These are phyloP conservation scores for Calcarius lapponicus DNA, from an alignment of 2,797 vertebrate genomes.

Conservation along the genomic window DNA sequence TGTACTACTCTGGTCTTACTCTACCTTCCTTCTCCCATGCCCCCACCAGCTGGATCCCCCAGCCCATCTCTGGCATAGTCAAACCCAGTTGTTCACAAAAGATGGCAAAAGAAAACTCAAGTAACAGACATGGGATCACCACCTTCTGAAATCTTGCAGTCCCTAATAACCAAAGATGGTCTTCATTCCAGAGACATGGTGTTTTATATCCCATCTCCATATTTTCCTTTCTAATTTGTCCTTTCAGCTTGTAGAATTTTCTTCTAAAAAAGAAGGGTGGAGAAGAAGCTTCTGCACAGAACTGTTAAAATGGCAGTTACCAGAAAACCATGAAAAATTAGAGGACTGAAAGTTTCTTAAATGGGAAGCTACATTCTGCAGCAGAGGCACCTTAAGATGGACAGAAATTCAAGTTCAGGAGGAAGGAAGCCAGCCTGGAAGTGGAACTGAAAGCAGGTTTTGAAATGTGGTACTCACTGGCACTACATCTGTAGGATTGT, in stretches of 20 bases:
- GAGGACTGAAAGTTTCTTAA: neutral
- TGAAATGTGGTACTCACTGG: neutral
- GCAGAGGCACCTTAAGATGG: neutral
- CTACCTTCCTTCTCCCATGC: neutral
- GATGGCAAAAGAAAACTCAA: neutral
- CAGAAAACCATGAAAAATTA: neutral
- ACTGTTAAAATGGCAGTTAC: neutral
- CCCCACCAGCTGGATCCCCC: neutral
- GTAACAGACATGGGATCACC: neutral
- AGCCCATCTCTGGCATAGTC: neutral
- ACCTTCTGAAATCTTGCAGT: neutral
- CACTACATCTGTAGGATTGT: neutral
- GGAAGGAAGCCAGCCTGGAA: neutral
- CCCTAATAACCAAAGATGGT: neutral
- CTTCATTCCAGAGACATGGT: neutral
- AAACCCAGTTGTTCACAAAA: neutral
- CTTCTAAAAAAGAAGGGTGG: neutral
- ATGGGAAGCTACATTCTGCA: neutral
- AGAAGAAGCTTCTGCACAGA: neutral
- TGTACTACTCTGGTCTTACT: neutral
- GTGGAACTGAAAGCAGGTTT: neutral
- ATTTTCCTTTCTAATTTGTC: neutral
- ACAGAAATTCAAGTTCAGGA: neutral
- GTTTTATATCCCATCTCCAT: neutral
- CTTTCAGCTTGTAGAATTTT: neutral